Conservation (phyloP, 2,113 vertebrate genomes). For the Pantherophis guttatus region DNA sequence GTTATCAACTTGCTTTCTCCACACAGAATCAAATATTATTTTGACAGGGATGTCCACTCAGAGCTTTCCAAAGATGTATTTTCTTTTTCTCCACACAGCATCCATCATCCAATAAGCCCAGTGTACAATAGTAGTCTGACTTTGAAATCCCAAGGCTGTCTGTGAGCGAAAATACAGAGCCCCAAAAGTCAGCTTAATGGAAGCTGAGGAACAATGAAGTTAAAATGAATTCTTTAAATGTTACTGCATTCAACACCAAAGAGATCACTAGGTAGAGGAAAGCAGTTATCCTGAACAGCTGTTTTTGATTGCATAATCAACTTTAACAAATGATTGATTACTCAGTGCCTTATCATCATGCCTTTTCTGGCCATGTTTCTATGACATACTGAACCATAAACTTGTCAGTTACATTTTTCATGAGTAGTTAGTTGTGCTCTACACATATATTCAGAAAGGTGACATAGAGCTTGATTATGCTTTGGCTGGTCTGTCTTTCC, state of each 20-base stretch:
- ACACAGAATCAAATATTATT: neutral
- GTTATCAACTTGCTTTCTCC: neutral
- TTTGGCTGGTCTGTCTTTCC: constrained; percentile 10
- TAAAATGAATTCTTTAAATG: neutral
- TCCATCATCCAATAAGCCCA: neutral
- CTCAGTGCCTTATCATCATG: neutral
- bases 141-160: neutral
- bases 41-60: neutral
- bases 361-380: neutral
- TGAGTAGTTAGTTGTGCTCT: neutral
- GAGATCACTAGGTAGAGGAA: neutral
- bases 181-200: neutral
- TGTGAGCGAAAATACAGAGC: neutral
- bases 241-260: neutral
- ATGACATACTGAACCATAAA: neutral
- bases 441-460: neutral
- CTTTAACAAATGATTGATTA: neutral
- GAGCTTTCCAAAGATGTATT: neutral
- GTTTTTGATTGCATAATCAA: neutral
- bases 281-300: neutral
- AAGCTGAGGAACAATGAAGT: neutral
- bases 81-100: neutral
- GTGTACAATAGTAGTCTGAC: neutral
- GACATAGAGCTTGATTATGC: constrained; percentile 46
- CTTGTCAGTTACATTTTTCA: neutral